Evolutionary conservation across 2,113 vertebrate species (phyloP), one percentile per base, ranked within the genome.

Genomic region (Regulus satrapa): DNA sequence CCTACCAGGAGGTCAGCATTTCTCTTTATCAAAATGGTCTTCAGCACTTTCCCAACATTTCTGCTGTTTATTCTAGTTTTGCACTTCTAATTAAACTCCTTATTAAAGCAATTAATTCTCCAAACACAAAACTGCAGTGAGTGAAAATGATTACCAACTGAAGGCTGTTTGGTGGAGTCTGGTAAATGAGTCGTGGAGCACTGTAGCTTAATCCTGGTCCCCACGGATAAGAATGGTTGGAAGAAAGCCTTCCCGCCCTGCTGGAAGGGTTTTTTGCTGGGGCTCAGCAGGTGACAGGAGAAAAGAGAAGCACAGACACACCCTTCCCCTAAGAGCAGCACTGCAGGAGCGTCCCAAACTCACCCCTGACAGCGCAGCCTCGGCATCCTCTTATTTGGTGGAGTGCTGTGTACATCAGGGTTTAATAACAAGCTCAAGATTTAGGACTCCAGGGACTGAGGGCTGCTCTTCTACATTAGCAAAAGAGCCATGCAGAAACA

Each of bases 21-120:
- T 69, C 32, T 71, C 28, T 20, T 24, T 11, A 9, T 5, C 12
- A 62, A 62, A 73, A 49, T 0, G 1, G 24, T 25, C 54, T 85
- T 67, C 48, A 67, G 25, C 1, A 0, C 64, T 85, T 63, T 74
- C 4, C 82, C 78, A 51, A 32, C 10, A 10, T 68, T 87, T 48
- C 45, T 77, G 67, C n/a, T 88, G 66, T 85, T 95, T 88, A 77
- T 94, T 48, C 38, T 63, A 77, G 80, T 90, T 94, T 43, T 87
- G 76, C 52, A 67, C 71, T 92, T 93, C 83, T 80, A 96, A 95
- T 96, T 95, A 95, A 96, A 73, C 40, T 91, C 59, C 89, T 92
- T 96, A 94, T 95, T 96, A 91, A 97, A 92, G 89, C 87, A 95
- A 95, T 96, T 96, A 92, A 93, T 92, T 94, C 67, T 91, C 90